Evolutionary conservation across 1,140 invertebrate species (phyloP), one percentile per base, ranked within the genome.

Genomic region (Drosophila ohnishii): DNA sequence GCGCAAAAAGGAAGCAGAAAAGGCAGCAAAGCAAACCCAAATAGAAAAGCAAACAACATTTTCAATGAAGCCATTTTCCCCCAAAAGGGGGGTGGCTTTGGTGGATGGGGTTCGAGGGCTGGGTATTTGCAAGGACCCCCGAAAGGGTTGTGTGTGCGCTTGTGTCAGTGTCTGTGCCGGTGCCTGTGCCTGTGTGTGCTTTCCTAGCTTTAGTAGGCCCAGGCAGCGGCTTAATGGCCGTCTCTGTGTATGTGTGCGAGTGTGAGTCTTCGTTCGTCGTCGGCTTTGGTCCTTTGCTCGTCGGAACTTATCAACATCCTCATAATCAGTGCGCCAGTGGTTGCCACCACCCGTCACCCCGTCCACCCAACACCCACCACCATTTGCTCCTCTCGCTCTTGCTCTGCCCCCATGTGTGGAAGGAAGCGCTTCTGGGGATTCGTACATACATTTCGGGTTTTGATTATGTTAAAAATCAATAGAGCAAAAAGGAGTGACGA

Each of bases 401-500:
- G 61, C 50, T 61, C 60, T 61, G 63, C 32, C 75, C 84, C 79
- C 59, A 87, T 77, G 71, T 80, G 73, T 69, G 67, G 73, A 87
- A 76, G 67, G 64, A 77, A 66, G 75, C 79, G 75, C 79, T 80
- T 59, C 63, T 75, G 66, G 76, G 66, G 72, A 34, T 69, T 62
- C 87, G 63, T 80, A 71, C 83, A 77, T 71, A 85, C 66, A 83
- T 90, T 83, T 90, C 51, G 61, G 84, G 75, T 85, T 89, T 87
- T 90, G 85, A 90, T 90, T 90, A 90, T 90, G 85, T 90, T 90
- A 90, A 90, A 90, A 90, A 90, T 90, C 89, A 90, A 90, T 90
- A 90, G 89, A 87, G 80, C 86, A 90, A 90, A 90, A 87, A 84
- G 84, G 84, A 87, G 80, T 84, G 85, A 87, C 73, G 74, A 79